Conservation (phyloP, 1,140 invertebrate genomes). For the Adoxophyes honmai region DNA sequence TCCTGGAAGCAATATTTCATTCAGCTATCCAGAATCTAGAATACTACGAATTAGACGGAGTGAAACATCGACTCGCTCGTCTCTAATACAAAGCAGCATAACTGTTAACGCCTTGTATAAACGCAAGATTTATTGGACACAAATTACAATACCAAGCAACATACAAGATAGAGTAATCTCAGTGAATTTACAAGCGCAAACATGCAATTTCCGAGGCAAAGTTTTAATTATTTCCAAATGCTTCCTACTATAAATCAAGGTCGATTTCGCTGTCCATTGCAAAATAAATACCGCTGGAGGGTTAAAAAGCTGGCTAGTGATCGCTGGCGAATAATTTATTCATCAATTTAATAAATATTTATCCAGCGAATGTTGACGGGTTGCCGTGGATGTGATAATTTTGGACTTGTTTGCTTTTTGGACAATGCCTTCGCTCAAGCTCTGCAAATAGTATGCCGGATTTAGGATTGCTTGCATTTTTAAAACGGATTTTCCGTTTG, state of each 20-base stretch:
- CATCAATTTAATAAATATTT: slow-evolving; percentile 36
- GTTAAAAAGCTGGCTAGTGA: slow-evolving; percentile 15
- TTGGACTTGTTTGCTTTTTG: background rate
- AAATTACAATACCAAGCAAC: background rate
- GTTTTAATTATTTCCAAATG: background rate
- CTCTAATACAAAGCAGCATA: background rate
- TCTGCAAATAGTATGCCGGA: background rate
- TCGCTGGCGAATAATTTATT: slow-evolving; percentile 25
- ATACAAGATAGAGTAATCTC: background rate
- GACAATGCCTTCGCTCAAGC: background rate
- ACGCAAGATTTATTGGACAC: background rate
- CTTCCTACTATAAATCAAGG: slow-evolving; percentile 7
- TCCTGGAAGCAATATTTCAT: background rate
- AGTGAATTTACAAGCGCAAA: background rate
- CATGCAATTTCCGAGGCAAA: background rate
- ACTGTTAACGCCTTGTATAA: background rate
- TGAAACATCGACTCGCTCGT: background rate
- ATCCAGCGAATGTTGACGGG: slow-evolving; percentile 22
- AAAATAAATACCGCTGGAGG: slow-evolving; percentile 6
- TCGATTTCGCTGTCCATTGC: slow-evolving; percentile 9
- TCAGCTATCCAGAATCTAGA: background rate
- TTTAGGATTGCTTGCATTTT: background rate
- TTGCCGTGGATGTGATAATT: slow-evolving; percentile 11
- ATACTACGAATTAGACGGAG: background rate
- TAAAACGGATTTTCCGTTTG: background rate